A percentile compares a stretch with the other conserved stretches of the same genome.
phyloP scores from a whole-genome alignment of 2,113 vertebrate species.

The Rhadina sibilatrix region DNA sequence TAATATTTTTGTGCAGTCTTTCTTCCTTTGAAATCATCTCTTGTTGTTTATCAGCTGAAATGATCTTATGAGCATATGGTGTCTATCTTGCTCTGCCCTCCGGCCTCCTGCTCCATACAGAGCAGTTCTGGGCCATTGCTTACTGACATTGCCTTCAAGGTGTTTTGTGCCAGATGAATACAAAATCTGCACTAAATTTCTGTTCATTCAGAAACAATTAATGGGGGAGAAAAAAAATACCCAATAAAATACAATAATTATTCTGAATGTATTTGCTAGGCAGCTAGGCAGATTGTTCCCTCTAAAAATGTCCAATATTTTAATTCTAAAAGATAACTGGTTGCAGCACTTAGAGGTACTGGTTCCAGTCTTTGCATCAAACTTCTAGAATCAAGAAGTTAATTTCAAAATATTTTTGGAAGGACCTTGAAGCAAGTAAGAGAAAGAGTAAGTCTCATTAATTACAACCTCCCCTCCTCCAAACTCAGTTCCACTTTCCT shows the following conservation, averaged over 20 bases:
- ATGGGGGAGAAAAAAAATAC: neutral
- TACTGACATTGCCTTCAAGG: neutral
- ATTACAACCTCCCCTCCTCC: neutral
- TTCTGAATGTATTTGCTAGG: neutral
- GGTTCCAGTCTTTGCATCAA: neutral
- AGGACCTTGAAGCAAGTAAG: neutral
- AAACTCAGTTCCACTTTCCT: neutral
- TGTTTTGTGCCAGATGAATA: neutral
- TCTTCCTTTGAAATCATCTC: neutral
- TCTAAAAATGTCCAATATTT: neutral
- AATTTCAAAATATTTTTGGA: neutral
- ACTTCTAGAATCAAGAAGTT: neutral
- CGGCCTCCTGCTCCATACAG: neutral
- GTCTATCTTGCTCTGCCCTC: neutral
- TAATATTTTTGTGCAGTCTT: neutral
- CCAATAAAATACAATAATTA: neutral
- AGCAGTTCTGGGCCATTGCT: neutral
- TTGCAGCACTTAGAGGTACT: neutral
- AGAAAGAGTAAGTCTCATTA: neutral
- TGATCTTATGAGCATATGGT: fast-evolving
- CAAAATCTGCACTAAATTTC: neutral
- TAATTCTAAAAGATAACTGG: neutral
- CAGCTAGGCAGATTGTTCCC: neutral
- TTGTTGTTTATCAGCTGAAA: neutral
- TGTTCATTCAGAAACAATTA: neutral